A percentile compares a stretch with the other conserved stretches of the same genome.
phyloP scores from a whole-genome alignment of 2,797 vertebrate genomes.

The Gambusia yucatana region DNA sequence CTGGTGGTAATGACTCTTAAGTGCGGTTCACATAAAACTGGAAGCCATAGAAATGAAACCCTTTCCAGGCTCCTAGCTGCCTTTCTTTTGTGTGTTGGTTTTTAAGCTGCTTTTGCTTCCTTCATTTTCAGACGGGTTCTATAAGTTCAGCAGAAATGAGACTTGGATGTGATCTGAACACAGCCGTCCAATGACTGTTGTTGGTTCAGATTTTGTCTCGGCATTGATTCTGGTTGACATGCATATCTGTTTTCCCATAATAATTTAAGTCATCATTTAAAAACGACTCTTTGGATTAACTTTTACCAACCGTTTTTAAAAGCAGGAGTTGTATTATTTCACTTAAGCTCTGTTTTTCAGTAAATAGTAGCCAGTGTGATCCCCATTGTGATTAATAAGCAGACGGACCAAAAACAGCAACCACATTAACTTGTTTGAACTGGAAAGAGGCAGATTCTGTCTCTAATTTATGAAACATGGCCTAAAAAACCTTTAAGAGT shows the following conservation, averaged over 20 bases:
- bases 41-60: neutral
- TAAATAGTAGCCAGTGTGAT: neutral
- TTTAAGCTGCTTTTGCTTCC: neutral
- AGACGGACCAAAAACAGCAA: slow-evolving; percentile 23
- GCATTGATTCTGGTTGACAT: neutral
- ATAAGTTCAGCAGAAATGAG: neutral
- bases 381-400: slow-evolving; percentile 38
- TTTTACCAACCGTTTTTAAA: neutral
- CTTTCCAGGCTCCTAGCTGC: neutral
- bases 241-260: neutral
- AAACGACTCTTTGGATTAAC: neutral
- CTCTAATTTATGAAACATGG: neutral
- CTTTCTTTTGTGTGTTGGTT: neutral
- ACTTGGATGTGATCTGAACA: neutral
- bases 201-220: neutral
- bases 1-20: neutral
- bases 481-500: neutral
- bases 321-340: neutral
- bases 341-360: slow-evolving; percentile 8
- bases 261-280: neutral
- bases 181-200: neutral
- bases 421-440: slow-evolving; percentile 28
- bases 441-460: neutral
- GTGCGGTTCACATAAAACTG: neutral
- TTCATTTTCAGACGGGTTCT: neutral